phyloP scores from a whole-genome alignment of 2,113 vertebrate species.

The Danionella cerebrum region DNA sequence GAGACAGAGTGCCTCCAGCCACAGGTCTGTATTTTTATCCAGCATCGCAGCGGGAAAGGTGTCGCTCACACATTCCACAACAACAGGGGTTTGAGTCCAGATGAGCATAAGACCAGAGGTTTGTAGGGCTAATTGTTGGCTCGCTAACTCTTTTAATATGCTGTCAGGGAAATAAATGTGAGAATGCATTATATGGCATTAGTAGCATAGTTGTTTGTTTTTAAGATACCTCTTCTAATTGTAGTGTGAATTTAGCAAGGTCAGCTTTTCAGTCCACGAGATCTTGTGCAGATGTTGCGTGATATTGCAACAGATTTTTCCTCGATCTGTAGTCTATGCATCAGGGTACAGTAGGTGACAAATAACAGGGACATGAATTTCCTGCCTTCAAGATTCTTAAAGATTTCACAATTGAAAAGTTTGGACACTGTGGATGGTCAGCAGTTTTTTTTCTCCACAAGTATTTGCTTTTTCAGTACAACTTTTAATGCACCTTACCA shows the following conservation, averaged over 20 bases:
- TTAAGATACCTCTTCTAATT: no score
- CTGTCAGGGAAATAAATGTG: no score
- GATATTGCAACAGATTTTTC: constrained; percentile 13
- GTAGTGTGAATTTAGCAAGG: neutral
- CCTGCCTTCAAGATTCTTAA: neutral
- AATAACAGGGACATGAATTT: neutral
- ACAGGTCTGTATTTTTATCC: constrained; percentile 56
- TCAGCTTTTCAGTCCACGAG: neutral
- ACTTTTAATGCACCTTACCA: constrained; percentile 8
- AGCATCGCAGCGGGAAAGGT: constrained; percentile 59
- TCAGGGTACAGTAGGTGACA: neutral
- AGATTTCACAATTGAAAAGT: neutral
- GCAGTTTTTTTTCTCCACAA: no score
- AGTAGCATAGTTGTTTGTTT: no score
- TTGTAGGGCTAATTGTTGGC: neutral
- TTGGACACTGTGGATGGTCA: neutral
- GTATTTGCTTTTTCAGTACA: no score
- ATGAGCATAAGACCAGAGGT: neutral
- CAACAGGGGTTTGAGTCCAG: neutral
- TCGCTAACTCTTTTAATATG: neutral
- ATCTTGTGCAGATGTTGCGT: neutral
- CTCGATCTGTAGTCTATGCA: neutral
- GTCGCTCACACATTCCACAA: neutral
- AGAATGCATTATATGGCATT: no score
- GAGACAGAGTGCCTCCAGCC: constrained; percentile 71